phyloP scores from a whole-genome alignment of 2,888 invertebrate species.

The Acleris laterana region DNA sequence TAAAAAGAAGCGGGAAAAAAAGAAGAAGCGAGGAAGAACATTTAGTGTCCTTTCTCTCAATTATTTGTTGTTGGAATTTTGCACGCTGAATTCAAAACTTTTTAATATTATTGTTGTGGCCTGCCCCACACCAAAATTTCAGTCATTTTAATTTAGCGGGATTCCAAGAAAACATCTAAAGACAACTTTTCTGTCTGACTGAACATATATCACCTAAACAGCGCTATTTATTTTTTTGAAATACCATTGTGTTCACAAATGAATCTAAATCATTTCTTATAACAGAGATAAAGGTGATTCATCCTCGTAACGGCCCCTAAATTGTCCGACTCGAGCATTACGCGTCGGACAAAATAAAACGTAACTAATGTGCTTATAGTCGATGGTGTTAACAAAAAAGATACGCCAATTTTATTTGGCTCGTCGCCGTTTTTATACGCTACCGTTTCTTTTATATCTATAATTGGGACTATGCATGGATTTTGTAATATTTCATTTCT shows the following conservation, averaged over 20 bases:
- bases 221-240: neutral
- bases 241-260: neutral
- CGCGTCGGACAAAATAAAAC: slow-evolving; percentile 37
- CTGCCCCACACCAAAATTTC: no score
- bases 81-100: no score
- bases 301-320: slow-evolving; percentile 19
- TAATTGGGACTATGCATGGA: no score
- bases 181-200: neutral
- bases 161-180: no score
- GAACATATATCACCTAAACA: neutral
- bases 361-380: slow-evolving; percentile 36
- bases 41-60: no score
- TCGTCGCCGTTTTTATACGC: neutral
- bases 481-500: no score
- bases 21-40: no score
- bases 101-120: no score
- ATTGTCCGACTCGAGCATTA: slow-evolving; percentile 30
- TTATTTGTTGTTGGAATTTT: no score
- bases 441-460: neutral
- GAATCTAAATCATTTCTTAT: slow-evolving; percentile 17
- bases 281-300: slow-evolving; percentile 19
- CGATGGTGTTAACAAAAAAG: slow-evolving; percentile 47
- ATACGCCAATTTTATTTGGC: slow-evolving; percentile 38
- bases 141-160: no score
- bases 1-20: no score